Base-by-base conservation (phyloP, 2,888 invertebrate species). In the Yponomeuta evonymella region DNA sequence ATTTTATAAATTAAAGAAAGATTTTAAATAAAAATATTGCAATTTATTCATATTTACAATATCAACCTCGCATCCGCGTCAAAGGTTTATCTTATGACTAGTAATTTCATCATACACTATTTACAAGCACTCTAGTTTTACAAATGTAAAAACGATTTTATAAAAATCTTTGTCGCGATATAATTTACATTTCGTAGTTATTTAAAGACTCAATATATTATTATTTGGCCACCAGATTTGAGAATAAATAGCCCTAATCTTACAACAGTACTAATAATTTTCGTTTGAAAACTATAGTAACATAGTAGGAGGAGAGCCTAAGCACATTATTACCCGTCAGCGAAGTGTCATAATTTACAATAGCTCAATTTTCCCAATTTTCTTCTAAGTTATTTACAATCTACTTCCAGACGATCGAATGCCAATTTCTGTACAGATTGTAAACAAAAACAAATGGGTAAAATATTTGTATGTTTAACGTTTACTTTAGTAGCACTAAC, bases 71-170 rank as follows among this genome's bases (percentile, higher is more conserved):
- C 70, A 15, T 58, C 51, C 15, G 15, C 12, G 51, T 72, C 67
- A 78, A 83, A 84, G 83, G 73, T 83, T 81, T 81, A 72, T 72
- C 86, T 87, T 87, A 87, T 75, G 79, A 82, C 84, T 88, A 86
- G 80, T 80, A 79, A 79, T 78, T 77, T 77, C 79, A 83, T 75
- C 74, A 82, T 23, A 64, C 30, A 12, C n/a, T 64, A 81, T 83
- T 77, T 85, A 87, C 83, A 85, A 67, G n/a, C 64, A 64, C 10
- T 64, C 29, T 64, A 64, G 64, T 23, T 64, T 64, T 64, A 64
- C 30, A 10, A 29, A 64, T 64, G 23, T 29, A 23, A 23, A 64
- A 64, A 29, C 3, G 10, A 64, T 29, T 30, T 64, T 64, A 29
- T 29, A 29, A n/a, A 64, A 43, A 64, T 4, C 30, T 29, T 58